These are phyloP conservation scores for Liolophura sinensis DNA, from an alignment of 1,140 invertebrate genomes.

Conservation along the genomic window DNA sequence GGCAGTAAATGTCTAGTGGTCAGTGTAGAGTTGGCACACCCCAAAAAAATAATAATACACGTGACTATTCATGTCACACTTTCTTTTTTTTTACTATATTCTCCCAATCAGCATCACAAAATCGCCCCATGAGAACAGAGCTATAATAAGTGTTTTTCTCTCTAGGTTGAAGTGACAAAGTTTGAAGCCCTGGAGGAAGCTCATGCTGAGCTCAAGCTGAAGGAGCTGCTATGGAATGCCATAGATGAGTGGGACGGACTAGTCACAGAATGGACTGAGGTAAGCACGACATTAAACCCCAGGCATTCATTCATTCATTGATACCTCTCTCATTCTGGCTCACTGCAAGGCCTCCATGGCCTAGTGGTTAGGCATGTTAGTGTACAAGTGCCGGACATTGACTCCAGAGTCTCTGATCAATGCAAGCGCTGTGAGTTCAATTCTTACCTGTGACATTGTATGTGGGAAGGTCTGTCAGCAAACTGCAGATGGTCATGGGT, in stretches of 20 bases:
- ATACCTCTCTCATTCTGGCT: not conserved
- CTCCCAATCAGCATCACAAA: no score
- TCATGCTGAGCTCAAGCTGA: conserved; percentile 74
- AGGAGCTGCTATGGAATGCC: conserved; percentile 77
- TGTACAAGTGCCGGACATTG: no score
- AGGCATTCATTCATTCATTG: not conserved
- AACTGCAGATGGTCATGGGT: no score
- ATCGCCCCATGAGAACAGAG: no score
- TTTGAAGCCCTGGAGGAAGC: conserved; percentile 80
- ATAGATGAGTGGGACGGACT: conserved; percentile 71
- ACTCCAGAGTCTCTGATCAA: no score
- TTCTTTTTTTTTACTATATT: not conserved
- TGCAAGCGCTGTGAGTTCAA: no score
- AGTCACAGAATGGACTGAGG: conserved; percentile 66
- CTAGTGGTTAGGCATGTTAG: no score
- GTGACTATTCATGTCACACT: not conserved
- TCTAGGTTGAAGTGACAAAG: conserved; percentile 74
- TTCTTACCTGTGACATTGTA: no score
- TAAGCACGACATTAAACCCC: conserved; percentile 57
- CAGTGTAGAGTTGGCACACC: no score
- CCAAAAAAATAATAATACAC: not conserved
- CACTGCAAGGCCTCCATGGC: no score
- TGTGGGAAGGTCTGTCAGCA: no score
- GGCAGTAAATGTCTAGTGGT: no score
- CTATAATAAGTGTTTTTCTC: conserved; percentile 16